Base-by-base conservation (phyloP, 1,140 invertebrate genomes). In the Xylocopa sonorina region DNA sequence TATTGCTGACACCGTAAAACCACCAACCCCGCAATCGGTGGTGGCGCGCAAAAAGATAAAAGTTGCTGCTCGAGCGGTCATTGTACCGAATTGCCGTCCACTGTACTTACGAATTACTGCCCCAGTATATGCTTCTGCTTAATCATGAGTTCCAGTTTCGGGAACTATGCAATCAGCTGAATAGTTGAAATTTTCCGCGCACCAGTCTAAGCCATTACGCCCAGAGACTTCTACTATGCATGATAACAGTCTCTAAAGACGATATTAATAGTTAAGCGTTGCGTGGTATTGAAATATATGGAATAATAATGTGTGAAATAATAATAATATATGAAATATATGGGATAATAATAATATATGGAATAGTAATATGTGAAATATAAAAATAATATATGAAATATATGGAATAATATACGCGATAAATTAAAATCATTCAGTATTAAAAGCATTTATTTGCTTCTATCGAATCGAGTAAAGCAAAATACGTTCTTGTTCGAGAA, bases 1-100 rank as follows among this genome's bases (percentile, higher is more conserved):
- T 83, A 74, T 83, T 71, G 24, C 41, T 55, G n/a, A 14, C 21
- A 58, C 60, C 67, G 64, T 83, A 83, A 83, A 84, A 72, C 67
- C 46, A 38, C 6, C 50, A 27, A 32, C 27, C 29, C 46, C n/a
- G n/a, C n/a, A n/a, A n/a, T n/a, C 34, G 29, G 29, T 18, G 29
- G 46, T 63, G 50, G 50, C 55, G 55, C 73, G 73, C 66, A 34
- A 69, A 71, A 79, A 50, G 58, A 80, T 83, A 84, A 83, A 80
- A 80, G 76, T 64, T 58, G 43, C 34, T 46, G n/a, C 50, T 41
- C 32, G 66, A 60, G 34, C 68, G 57, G 51, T 43, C 68, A 32
- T 74, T 62, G 74, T 43, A 18, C 53, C 24, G 43, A 16, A 60
- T 57, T 29, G 43, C 32, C 43, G 48, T 82, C 55, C 21, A 27